Evolutionary conservation across 2,797 vertebrate genomes (phyloP), one percentile per base, ranked within the genome.

Genomic region (Pseudochirops cupreus): DNA sequence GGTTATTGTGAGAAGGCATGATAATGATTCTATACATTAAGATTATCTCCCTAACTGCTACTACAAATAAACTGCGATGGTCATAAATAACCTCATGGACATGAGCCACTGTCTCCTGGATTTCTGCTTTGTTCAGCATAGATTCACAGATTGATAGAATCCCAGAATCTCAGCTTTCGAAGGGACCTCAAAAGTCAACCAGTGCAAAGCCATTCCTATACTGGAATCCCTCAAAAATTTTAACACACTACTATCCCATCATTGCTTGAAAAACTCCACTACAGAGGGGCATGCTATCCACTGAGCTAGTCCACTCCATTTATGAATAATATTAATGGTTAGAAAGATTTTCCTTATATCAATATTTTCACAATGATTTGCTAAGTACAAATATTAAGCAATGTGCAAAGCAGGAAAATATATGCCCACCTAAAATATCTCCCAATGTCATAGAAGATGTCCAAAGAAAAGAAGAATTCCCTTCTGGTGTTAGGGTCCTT

Each of bases 1-100:
- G 96, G 67, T 39, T 74, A 87, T 0, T 2, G 90, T 39, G 89
- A 94, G 94, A 95, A 91, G 74, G 13, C 33, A 33, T 91, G 97
- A 96, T 11, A 52, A 21, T 4, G 58, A 26, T 50, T 92, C 95
- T 57, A 62, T 95, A 91, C n/a, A 5, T n/a, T 12, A 90, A 21
- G 21, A 0, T 74, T 82, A 28, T 46, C 26, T 62, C n/a, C 94
- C 33, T 53, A 0, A 24, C 4, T 33, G n/a, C 94, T 95, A 67
- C 89, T 57, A 39, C 21, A 57, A 93, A 94, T 87, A 96, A 95
- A 18, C 3, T 5, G 0, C 12, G 50, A n/a, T 0, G 58, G 26
- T 4, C 1, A 0, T 39, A 52, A 55, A 26, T 5, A 52, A 33
- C 1, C 0, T 5, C 33, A 58, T 82, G 53, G 92, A 91, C 94